Evolutionary conservation across 1,140 invertebrate species (phyloP).

Genomic region (Drosophila leontia): DNA sequence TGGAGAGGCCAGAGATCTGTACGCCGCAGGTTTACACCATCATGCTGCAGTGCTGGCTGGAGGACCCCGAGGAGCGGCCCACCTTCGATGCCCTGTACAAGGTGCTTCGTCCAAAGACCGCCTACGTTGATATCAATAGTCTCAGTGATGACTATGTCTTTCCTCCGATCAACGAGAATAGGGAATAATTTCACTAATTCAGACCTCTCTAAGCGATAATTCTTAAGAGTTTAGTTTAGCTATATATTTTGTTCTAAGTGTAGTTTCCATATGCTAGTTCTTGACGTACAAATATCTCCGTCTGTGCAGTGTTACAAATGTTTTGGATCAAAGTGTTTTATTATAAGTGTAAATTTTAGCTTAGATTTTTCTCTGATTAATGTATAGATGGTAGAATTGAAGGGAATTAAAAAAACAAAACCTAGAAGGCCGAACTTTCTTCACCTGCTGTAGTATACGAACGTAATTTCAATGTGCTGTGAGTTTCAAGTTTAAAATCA

Average conservation of each 20-base stretch:
- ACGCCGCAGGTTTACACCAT: constrained; percentile 89
- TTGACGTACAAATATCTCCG: constrained; percentile 35
- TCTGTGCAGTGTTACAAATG: constrained; percentile 17
- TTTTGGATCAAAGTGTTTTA: constrained; percentile 37
- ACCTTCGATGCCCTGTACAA: constrained; percentile 87
- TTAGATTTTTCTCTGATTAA: not conserved
- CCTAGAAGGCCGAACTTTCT: no score
- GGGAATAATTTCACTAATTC: constrained; percentile 4
- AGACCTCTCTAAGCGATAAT: constrained; percentile 12
- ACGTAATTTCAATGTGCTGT: constrained; percentile 69
- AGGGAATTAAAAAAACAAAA: not conserved
- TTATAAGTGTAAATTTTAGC: constrained; percentile 8
- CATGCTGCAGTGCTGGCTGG: constrained; percentile 89
- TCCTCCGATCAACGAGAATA: constrained; percentile 86
- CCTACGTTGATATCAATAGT: constrained; percentile 88
- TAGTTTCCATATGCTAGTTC: not conserved
- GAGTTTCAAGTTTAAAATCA: constrained; percentile 47
- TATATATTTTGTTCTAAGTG: not conserved
- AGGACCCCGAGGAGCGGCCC: constrained; percentile 87
- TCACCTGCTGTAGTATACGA: constrained; percentile 65
- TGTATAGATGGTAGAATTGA: constrained; percentile 5
- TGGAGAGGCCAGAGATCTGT: constrained; percentile 89
- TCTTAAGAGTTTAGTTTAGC: constrained; percentile 1
- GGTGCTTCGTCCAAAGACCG: constrained; percentile 85
- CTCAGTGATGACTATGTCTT: constrained; percentile 87